phyloP scores from a whole-genome alignment of 1,140 invertebrate species.

The Aphelinus certus region DNA sequence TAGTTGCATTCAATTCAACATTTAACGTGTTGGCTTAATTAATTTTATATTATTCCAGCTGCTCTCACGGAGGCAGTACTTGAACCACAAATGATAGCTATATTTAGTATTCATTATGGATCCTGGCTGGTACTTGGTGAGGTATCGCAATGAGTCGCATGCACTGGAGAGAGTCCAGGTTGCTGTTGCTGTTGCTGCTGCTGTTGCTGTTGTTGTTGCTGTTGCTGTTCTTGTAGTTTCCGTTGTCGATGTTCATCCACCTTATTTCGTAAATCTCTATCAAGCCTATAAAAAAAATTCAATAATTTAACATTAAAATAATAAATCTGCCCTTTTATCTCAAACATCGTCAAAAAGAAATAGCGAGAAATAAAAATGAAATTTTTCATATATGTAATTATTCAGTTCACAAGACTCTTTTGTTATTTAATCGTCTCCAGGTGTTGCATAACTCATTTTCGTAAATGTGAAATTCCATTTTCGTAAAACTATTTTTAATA shows the following conservation, averaged over 20 bases:
- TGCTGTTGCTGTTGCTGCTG: conserved; percentile 44
- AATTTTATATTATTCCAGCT: conserved; percentile 50
- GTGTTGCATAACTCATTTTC: no score
- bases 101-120: conserved; percentile 58
- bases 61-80: conserved; percentile 49
- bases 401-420: no score
- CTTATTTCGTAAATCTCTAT: no score
- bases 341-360: no score
- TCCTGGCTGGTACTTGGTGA: conserved; percentile 59
- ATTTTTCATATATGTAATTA: no score
- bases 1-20: conserved; percentile 40
- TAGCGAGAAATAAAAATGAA: no score
- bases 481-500: no score
- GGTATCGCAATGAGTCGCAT: conserved; percentile 51
- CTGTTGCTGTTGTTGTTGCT: conserved; percentile 45
- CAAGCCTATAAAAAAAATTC: no score
- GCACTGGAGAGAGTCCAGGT: conserved; percentile 50
- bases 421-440: no score
- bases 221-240: conserved; percentile 43
- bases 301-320: no score
- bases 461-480: no score
- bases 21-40: conserved; percentile 50
- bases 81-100: conserved; percentile 7
- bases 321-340: no score
- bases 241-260: conserved; percentile 31